phyloP scores from a whole-genome alignment of 2,797 vertebrate species.

The Channa striata region DNA sequence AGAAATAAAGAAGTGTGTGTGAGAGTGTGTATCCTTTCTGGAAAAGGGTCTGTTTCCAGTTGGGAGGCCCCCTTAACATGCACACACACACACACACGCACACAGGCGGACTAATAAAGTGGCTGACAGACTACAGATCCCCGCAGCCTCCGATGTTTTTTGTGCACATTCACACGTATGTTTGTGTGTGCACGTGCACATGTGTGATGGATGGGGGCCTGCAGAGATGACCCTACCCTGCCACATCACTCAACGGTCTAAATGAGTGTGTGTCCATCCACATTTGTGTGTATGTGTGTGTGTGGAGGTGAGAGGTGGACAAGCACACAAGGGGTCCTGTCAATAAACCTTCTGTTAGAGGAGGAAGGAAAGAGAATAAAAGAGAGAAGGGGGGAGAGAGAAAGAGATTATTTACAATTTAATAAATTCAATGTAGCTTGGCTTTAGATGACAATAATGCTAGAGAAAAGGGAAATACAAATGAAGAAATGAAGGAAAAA shows the following conservation, averaged over 20 bases:
- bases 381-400: not conserved
- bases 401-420: slow-evolving; percentile 62
- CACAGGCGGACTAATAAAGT: slow-evolving; percentile 76
- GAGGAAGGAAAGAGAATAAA: slow-evolving; percentile 46
- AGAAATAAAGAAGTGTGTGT: slow-evolving; percentile 80
- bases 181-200: slow-evolving; percentile 22
- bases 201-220: slow-evolving; percentile 79
- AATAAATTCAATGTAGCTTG: slow-evolving; percentile 62
- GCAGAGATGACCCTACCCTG: slow-evolving; percentile 72
- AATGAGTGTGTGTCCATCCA: slow-evolving; percentile 64
- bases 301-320: slow-evolving; percentile 64
- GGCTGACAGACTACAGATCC: slow-evolving; percentile 80
- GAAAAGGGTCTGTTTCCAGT: slow-evolving; percentile 74
- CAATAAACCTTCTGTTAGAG: slow-evolving; percentile 66
- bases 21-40: slow-evolving; percentile 78
- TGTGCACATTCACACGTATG: slow-evolving; percentile 39
- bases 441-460: slow-evolving; percentile 37
- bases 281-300: slow-evolving; percentile 47
- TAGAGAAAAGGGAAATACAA: slow-evolving; percentile 3
- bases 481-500: not conserved
- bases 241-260: slow-evolving; percentile 73
- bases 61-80: slow-evolving; percentile 69
- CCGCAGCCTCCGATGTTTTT: slow-evolving; percentile 55
- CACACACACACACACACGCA: slow-evolving; percentile 12
- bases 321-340: slow-evolving; percentile 65